Conservation (phyloP, 2,888 invertebrate genomes). For the Thera britannica region DNA sequence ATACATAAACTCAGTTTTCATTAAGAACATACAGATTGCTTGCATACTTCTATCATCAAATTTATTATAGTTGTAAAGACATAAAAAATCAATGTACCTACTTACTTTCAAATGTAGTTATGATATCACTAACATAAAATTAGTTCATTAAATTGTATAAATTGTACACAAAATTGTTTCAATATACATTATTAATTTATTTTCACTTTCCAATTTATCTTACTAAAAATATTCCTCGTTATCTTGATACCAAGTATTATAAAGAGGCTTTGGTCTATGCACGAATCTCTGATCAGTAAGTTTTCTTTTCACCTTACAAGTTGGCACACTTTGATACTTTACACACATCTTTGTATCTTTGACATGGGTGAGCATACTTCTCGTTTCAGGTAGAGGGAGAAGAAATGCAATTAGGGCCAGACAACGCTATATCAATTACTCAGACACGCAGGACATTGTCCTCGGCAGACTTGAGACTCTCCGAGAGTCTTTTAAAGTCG, state of each 20-base stretch:
- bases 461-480: slow-evolving; percentile 79
- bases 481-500: slow-evolving; percentile 77
- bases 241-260: slow-evolving; percentile 69
- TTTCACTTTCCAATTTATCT: slow-evolving; percentile 47
- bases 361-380: slow-evolving; percentile 84
- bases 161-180: slow-evolving; percentile 65
- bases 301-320: slow-evolving; percentile 47
- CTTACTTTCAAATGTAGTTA: slow-evolving; percentile 52
- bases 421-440: slow-evolving; percentile 79
- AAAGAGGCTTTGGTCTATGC: slow-evolving; percentile 84
- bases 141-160: slow-evolving; percentile 66
- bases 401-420: slow-evolving; percentile 82
- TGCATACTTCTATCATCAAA: slow-evolving; percentile 39
- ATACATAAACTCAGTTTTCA: slow-evolving; percentile 33
- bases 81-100: slow-evolving; percentile 57
- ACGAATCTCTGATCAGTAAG: slow-evolving; percentile 57
- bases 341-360: slow-evolving; percentile 62
- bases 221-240: slow-evolving; percentile 46
- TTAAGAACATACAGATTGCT: slow-evolving; percentile 37
- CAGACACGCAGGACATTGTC: slow-evolving; percentile 78
- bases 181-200: slow-evolving; percentile 53
- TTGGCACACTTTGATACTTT: slow-evolving; percentile 37
- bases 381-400: slow-evolving; percentile 85
- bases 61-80: slow-evolving; percentile 45
- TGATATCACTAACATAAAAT: slow-evolving; percentile 58